Evolutionary conservation across 53 echinoderm and acorn worm genomes (phyloP).

Genomic region (Arbacia lixula): DNA sequence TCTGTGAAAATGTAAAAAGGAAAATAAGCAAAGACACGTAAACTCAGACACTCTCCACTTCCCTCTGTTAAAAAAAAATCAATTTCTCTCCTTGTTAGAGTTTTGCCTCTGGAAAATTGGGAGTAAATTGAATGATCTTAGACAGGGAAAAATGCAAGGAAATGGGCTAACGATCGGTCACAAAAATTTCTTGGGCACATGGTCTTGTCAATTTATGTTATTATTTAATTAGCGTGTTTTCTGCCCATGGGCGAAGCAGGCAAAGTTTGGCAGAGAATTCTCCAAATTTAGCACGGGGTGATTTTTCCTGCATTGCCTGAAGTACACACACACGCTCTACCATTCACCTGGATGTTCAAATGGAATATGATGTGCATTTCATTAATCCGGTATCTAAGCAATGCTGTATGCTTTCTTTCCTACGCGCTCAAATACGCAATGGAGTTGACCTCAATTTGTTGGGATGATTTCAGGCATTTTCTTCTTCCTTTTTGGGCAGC

Average conservation of each 20-base stretch:
- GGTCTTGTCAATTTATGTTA: constrained; percentile 44
- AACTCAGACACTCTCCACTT: neutral
- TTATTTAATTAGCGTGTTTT: constrained; percentile 35
- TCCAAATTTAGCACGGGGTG: constrained; percentile 4
- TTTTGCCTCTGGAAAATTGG: constrained; percentile 40
- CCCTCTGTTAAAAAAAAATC: too few relatives aligned
- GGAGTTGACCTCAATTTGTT: too few relatives aligned
- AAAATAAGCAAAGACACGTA: neutral
- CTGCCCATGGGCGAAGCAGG: constrained; percentile 6
- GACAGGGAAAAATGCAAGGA: neutral
- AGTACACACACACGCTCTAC: too few relatives aligned
- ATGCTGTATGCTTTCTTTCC: too few relatives aligned
- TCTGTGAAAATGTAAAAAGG: neutral
- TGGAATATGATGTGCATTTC: too few relatives aligned
- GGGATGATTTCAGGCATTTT: too few relatives aligned
- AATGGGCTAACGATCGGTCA: constrained; percentile 36
- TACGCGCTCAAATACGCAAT: too few relatives aligned
- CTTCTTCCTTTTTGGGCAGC: too few relatives aligned
- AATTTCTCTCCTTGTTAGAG: constrained; percentile 36
- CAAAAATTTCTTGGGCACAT: constrained; percentile 30
- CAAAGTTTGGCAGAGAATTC: constrained; percentile 24
- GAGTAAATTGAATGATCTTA: constrained; percentile 37
- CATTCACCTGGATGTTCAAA: too few relatives aligned
- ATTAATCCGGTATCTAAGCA: too few relatives aligned
- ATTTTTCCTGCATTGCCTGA: too few relatives aligned